These are phyloP conservation scores for Eidolon dupreanum DNA, from an alignment of 2,797 vertebrate species.

Conservation along the genomic window DNA sequence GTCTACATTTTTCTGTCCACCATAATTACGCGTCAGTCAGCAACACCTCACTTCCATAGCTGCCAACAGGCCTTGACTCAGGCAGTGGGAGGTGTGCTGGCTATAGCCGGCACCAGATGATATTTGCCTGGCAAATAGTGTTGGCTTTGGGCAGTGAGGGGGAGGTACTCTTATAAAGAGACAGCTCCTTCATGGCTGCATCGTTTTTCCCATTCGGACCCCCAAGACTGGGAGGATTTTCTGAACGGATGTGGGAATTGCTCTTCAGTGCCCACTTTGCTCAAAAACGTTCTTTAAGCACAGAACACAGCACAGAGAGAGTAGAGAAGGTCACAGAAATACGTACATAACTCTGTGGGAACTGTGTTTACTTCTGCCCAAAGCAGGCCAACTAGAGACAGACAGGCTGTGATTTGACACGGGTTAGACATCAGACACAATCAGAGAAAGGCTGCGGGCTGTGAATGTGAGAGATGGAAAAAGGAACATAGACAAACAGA, in stretches of 20 bases:
- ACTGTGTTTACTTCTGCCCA: slow-evolving; percentile 20
- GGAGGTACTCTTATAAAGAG: not conserved
- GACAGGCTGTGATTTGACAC: slow-evolving; percentile 13
- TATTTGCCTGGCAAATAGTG: slow-evolving; percentile 46
- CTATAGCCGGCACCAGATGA: slow-evolving; percentile 13
- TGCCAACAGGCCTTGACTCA: slow-evolving; percentile 67
- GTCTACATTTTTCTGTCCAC: slow-evolving; percentile 80
- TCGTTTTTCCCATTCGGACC: not conserved
- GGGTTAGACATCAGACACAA: not conserved
- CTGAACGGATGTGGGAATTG: not conserved
- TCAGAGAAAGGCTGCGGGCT: not conserved
- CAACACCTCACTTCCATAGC: slow-evolving; percentile 67
- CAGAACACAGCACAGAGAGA: not conserved
- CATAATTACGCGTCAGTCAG: slow-evolving; percentile 78
- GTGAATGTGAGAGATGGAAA: not conserved
- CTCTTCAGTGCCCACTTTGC: not conserved
- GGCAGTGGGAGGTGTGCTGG: not conserved
- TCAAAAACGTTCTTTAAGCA: slow-evolving; percentile 9
- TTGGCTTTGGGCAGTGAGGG: not conserved
- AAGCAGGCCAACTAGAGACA: not conserved
- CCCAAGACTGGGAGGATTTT: not conserved
- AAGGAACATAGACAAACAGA: not conserved
- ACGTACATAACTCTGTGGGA: not conserved
- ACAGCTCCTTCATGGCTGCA: not conserved
- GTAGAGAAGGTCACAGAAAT: not conserved